Conservation (phyloP, 2,797 vertebrate genomes). For the Cyprinodon diabolis region DNA sequence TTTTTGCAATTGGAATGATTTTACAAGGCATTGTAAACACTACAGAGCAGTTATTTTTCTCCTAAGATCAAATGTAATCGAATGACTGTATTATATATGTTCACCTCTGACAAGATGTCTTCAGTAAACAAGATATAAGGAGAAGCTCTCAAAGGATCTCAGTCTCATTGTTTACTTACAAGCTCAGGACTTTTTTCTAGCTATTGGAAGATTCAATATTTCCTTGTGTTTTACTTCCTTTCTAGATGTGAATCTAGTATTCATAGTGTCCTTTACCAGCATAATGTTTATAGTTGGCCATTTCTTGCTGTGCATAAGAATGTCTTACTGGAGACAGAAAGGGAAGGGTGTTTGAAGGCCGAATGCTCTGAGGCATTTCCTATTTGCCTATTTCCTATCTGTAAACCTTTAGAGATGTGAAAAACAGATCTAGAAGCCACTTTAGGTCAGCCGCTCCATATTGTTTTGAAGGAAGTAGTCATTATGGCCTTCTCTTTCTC, state of each 20-base stretch:
- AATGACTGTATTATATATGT: no score
- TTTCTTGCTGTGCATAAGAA: conserved; percentile 18
- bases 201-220: neutral
- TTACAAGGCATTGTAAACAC: no score
- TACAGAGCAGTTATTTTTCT: no score
- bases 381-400: conserved; percentile 29
- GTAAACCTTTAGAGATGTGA: conserved; percentile 52
- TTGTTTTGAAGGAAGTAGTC: conserved; percentile 58
- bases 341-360: conserved; percentile 45
- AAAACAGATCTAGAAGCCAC: conserved; percentile 46
- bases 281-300: neutral
- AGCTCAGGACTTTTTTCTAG: neutral
- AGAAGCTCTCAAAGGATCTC: no score
- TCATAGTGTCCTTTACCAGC: neutral
- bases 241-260: neutral
- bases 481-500: conserved; percentile 24
- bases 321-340: conserved; percentile 43
- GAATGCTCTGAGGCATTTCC: conserved; percentile 66
- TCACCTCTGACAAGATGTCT: no score
- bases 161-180: no score
- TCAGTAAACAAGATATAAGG: no score
- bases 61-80: no score
- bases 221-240: conserved; percentile 2
- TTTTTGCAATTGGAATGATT: no score
- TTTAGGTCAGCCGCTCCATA: conserved; percentile 17